Base-by-base conservation (phyloP, 2,888 invertebrate genomes). In the Pyrochroa serraticornis region DNA sequence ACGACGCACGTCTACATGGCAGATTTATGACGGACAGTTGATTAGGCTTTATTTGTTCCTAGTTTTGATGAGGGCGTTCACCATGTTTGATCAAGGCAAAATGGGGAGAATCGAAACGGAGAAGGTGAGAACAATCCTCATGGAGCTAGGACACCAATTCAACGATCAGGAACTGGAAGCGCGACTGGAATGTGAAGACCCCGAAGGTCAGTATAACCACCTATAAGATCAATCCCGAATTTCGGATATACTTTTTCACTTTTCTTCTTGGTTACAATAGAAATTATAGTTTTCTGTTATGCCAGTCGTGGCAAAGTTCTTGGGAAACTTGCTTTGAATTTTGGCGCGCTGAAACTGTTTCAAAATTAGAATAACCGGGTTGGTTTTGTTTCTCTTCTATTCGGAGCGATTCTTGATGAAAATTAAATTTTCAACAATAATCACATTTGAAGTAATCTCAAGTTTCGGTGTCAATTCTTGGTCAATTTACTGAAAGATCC, bases 31-130 rank as follows among this genome's bases (percentile, higher is more conserved):
- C 13, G 30, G 34, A 46, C 9, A 7, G 30, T 39, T 39, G 3
- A 35, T 35, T 9, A 35, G 9, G 32, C 13, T 34, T 35, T 34
- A 30, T 30, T 32, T 46, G 34, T 58, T 70, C 76, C 44, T 72
- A 92, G 92, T 92, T 86, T 84, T 92, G 58, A 84, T 87, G 69
- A 85, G 90, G 70, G 91, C 91, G 12, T 92, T 92, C 82, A 86
- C 89, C 75, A 92, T 92, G 92, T 92, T 92, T 80, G 92, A 92
- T 79, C 89, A 90, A 14, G 84, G 85, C 70, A 91, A 91, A 74
- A 85, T 87, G 66, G 92, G 92, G 32, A 85, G 83, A 69, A 92
- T 92, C 56, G 90, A 91, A 71, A 91, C 89, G 73, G 90, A 90
- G 72, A 91, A 91, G 75, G 88, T 91, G 1, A 82, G 89, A 34